Evolutionary conservation across 2,797 vertebrate genomes (phyloP), one percentile per base, ranked within the genome.

Genomic region (Notolepis coatsorum): DNA sequence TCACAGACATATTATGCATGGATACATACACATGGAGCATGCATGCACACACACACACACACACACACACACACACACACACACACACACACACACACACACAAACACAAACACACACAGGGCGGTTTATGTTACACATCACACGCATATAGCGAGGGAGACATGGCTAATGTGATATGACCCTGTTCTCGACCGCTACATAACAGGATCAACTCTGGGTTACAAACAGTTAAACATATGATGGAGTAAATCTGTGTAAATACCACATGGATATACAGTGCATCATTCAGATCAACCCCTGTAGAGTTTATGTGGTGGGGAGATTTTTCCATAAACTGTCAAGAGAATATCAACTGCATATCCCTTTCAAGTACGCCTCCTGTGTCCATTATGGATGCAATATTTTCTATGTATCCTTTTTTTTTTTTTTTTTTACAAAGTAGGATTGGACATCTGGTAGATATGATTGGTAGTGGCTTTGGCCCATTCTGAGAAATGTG

Each of bases 1-100:
- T 28, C 61, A 68, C 57, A 51, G 39, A n/a, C 62, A 68, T 81
- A 81, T 86, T 80, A 81, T 31, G 30, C 30, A 31, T 10, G 6
- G 35, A 37, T n/a, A 4, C 35, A 37, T 12, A 37, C 12, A 37
- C 1, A 37, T 37, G 4, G 7, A 18, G 31, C 20, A 48, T 1
- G 0, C 27, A n/a, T 12, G 10, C 35, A 12, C 12, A 37, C 35
- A 12, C 35, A 37, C 10, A 37, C 35, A n/a, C 35, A 37, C 12
- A 37, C 10, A 24, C 1, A 45, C 13, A 7, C 6, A 41, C 20
- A 12, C 39, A 41, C 39, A 7, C 8, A 7, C 39, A 13, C n/a
- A 30, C 33, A 7, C 33, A 9, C 4, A 9, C 9, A 30, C 28
- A 30, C 2, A 2, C 28, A 47, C 43, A 37, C 39, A 68, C 43